phyloP scores from a whole-genome alignment of 2,113 vertebrate species.

The Pavo muticus region DNA sequence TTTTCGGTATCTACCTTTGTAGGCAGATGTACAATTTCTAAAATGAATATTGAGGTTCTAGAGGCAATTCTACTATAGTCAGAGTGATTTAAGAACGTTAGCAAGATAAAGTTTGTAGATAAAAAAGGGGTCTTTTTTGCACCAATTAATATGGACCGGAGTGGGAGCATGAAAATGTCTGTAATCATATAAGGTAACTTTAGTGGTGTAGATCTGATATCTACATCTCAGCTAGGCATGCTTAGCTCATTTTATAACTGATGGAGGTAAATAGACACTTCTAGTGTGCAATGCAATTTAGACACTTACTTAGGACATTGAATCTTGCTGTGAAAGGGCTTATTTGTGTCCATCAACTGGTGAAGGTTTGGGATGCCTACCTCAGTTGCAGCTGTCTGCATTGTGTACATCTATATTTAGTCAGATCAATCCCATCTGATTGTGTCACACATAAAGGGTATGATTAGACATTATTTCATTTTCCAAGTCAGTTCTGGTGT shows the following conservation, averaged over 20 bases:
- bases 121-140: not conserved
- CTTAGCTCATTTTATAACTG: not conserved
- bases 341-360: constrained; percentile 37
- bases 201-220: not conserved
- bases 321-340: constrained; percentile 20
- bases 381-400: constrained; percentile 58
- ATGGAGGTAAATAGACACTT: not conserved
- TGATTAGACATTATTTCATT: constrained; percentile 54
- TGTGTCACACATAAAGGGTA: constrained; percentile 57
- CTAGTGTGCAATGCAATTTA: not conserved
- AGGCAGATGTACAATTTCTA: not conserved
- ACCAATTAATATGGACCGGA: not conserved
- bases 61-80: not conserved
- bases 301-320: not conserved
- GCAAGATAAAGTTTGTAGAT: not conserved
- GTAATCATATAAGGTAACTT: not conserved
- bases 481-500: constrained; percentile 38
- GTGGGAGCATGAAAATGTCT: not conserved
- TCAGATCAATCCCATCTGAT: constrained; percentile 43
- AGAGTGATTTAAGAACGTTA: not conserved
- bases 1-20: not conserved
- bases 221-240: not conserved
- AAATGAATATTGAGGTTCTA: not conserved
- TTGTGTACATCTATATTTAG: constrained; percentile 59
- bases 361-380: not conserved